phyloP scores from a whole-genome alignment of 2,113 vertebrate genomes.

The Amblyopsis rosae region DNA sequence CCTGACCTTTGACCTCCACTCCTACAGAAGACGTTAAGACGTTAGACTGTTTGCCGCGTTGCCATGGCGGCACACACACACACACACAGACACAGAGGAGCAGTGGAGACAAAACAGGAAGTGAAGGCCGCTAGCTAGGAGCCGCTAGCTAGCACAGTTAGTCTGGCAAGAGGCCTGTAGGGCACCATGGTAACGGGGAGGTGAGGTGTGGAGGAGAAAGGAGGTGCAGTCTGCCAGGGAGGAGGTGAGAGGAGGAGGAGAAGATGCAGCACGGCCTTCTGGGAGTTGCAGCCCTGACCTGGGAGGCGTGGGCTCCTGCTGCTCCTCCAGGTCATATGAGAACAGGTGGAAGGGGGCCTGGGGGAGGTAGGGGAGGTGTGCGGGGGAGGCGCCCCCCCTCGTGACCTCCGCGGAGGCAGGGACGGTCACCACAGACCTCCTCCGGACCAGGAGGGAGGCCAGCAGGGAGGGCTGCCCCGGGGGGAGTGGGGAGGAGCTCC shows the following conservation, averaged over 20 bases:
- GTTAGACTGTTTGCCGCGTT: not conserved
- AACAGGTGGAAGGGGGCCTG: slow-evolving; percentile 94
- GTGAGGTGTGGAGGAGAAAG: not conserved
- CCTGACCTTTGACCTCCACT: slow-evolving; percentile 63
- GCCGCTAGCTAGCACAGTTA: too few species aligned
- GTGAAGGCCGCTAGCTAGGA: too few species aligned
- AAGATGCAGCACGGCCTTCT: not conserved
- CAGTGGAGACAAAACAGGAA: too few species aligned
- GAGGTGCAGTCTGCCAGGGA: not conserved
- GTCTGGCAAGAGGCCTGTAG: too few species aligned
- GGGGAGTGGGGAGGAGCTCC: slow-evolving; percentile 9
- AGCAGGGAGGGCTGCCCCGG: slow-evolving; percentile 67
- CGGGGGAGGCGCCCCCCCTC: slow-evolving; percentile 70
- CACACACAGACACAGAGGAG: too few species aligned
- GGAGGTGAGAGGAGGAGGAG: not conserved
- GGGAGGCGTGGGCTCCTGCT: slow-evolving; percentile 32
- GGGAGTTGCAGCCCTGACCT: slow-evolving; percentile 45
- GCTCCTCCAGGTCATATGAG: slow-evolving; percentile 89
- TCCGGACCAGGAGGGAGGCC: slow-evolving; percentile 67
- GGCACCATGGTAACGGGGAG: too few species aligned
- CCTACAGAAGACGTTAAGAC: slow-evolving; percentile 58
- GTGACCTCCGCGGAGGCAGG: slow-evolving; percentile 64
- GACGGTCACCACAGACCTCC: slow-evolving; percentile 62
- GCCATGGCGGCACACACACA: too few species aligned
- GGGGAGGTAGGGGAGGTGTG: slow-evolving; percentile 87